Percentiles rank a stretch among this genome's conserved stretches.
Evolutionary conservation across 1,140 invertebrate species (phyloP).

Genomic region (Planococcus citri): DNA sequence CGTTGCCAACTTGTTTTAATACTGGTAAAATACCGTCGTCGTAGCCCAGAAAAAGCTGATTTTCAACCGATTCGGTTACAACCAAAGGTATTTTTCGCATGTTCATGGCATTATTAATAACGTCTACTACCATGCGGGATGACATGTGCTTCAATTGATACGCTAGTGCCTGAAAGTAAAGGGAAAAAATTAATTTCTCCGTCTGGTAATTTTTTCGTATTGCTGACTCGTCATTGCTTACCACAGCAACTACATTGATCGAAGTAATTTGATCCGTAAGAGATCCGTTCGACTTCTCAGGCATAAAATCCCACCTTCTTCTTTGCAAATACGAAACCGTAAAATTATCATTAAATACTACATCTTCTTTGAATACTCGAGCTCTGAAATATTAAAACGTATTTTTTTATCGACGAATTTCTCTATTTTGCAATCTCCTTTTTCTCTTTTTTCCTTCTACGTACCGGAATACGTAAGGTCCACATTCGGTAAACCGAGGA

Average conservation of each 20-base stretch:
- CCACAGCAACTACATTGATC: slow-evolving; percentile 68
- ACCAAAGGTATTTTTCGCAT: neutral
- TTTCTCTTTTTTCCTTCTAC: slow-evolving; percentile 3
- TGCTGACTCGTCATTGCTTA: slow-evolving; percentile 39
- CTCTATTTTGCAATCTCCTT: neutral
- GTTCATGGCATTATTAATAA: neutral
- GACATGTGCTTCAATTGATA: neutral
- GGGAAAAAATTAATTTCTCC: too few species aligned
- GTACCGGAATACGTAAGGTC: slow-evolving; percentile 54
- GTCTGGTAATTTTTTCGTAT: too few species aligned
- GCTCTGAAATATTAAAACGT: slow-evolving; percentile 43
- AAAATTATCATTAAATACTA: slow-evolving; percentile 53
- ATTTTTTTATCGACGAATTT: neutral
- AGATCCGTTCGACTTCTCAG: slow-evolving; percentile 53
- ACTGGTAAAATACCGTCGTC: slow-evolving; percentile 17
- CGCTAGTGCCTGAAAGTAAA: neutral
- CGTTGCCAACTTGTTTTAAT: neutral
- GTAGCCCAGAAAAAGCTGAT: slow-evolving; percentile 11
- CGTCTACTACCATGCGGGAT: neutral
- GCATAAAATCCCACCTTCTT: slow-evolving; percentile 63
- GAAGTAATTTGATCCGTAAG: slow-evolving; percentile 62
- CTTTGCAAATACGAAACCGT: slow-evolving; percentile 68
- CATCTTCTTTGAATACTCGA: slow-evolving; percentile 52
- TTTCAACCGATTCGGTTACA: neutral
- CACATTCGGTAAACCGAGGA: slow-evolving; percentile 52